These are phyloP conservation scores for Percopsis transmontana DNA, from an alignment of 2,113 vertebrate species.

Conservation along the genomic window DNA sequence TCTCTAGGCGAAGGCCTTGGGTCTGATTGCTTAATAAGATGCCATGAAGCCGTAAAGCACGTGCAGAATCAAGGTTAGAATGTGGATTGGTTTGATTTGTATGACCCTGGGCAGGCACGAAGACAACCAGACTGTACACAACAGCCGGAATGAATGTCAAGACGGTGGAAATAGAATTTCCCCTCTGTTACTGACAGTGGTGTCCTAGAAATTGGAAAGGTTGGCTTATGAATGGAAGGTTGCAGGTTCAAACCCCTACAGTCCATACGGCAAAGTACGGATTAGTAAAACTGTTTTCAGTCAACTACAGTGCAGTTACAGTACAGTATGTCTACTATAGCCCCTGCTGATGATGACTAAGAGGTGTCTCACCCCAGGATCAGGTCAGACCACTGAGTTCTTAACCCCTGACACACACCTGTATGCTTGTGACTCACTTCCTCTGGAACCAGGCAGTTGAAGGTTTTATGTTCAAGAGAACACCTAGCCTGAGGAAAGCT, in stretches of 20 bases:
- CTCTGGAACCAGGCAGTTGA: constrained; percentile 15
- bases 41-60: constrained; percentile 4
- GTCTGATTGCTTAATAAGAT: constrained; percentile 17
- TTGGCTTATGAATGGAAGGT: too few species aligned
- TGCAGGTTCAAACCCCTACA: not conserved
- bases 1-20: constrained; percentile 4
- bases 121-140: not conserved
- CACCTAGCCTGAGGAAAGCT: constrained; percentile 11
- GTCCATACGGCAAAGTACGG: too few species aligned
- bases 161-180: not conserved
- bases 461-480: constrained; percentile 16
- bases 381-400: not conserved
- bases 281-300: too few species aligned
- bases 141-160: not conserved
- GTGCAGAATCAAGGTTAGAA: not conserved
- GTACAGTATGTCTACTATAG: not conserved
- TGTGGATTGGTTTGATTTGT: not conserved
- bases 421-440: constrained; percentile 17
- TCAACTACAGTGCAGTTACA: too few species aligned
- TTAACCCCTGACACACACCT: constrained; percentile 13
- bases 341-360: constrained; percentile 27
- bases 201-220: too few species aligned
- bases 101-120: not conserved
- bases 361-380: not conserved
- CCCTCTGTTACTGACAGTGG: not conserved